These are phyloP conservation scores for Camponotus vicinus DNA, from an alignment of 1,140 invertebrate species.

Conservation along the genomic window DNA sequence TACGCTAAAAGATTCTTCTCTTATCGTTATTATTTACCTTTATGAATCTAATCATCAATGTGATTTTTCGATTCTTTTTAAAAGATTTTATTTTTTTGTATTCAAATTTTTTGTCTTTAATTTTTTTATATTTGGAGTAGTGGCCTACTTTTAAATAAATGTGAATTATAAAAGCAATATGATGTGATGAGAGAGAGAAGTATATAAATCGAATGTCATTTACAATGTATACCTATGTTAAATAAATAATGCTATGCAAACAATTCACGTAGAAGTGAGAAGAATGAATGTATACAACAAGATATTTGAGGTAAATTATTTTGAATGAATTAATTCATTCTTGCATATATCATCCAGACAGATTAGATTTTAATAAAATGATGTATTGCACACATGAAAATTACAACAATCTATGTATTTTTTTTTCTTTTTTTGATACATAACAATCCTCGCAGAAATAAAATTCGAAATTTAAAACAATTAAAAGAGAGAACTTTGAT, in stretches of 20 bases:
- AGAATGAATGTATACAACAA: neutral
- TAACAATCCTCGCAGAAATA: neutral
- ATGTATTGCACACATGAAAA: neutral
- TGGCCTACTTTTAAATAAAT: conserved; percentile 2
- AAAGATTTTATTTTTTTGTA: neutral
- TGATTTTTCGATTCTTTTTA: neutral
- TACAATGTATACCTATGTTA: neutral
- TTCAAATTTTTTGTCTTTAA: neutral
- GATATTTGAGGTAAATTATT: neutral
- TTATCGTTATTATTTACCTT: neutral
- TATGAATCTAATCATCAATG: neutral
- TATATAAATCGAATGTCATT: neutral
- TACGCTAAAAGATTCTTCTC: neutral
- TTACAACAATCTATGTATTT: neutral
- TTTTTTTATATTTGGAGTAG: neutral
- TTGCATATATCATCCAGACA: neutral
- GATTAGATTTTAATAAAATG: conserved; percentile 12
- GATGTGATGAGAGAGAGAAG: neutral
- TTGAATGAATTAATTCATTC: conserved; percentile 6
- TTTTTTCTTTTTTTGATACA: neutral
- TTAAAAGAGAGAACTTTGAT: neutral
- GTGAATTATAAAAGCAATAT: neutral
- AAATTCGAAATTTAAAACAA: neutral
- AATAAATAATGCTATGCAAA: neutral
- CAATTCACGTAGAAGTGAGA: neutral